Percentiles rank a stretch among this genome's conserved stretches.
phyloP scores from a whole-genome alignment of 2,797 vertebrate species.

The Propithecus deckenii region DNA sequence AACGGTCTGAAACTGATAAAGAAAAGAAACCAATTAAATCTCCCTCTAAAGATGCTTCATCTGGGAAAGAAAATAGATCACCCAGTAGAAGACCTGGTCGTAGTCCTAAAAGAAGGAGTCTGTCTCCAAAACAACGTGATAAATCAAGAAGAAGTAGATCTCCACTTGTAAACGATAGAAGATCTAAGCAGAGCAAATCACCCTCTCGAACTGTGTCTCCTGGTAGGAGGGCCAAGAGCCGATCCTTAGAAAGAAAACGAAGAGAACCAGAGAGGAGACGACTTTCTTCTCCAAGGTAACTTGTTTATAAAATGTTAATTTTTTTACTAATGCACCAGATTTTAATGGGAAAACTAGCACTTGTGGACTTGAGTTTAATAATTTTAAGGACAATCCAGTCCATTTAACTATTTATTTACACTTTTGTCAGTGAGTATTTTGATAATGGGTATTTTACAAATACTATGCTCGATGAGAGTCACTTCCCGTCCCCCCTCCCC shows the following conservation, averaged over 20 bases:
- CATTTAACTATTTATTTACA: neutral
- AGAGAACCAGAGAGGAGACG: conserved; percentile 92
- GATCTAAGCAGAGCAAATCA: conserved; percentile 92
- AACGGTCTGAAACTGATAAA: conserved; percentile 86
- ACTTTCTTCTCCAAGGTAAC: conserved; percentile 93
- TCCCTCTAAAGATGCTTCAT: conserved; percentile 96
- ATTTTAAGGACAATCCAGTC: neutral
- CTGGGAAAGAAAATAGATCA: conserved; percentile 97
- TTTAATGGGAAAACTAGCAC: conserved; percentile 14
- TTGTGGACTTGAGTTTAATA: neutral
- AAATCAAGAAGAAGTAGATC: conserved; percentile 86
- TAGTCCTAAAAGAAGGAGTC: conserved; percentile 91
- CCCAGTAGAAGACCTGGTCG: conserved; percentile 90
- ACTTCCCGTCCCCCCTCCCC: neutral
- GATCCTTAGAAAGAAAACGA: conserved; percentile 92
- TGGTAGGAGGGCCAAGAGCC: conserved; percentile 90
- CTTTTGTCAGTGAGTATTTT: neutral
- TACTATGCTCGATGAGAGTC: neutral
- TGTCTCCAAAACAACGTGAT: conserved; percentile 92
- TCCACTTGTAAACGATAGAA: conserved; percentile 88
- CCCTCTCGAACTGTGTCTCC: conserved; percentile 92
- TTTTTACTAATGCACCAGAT: neutral
- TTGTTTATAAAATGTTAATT: neutral
- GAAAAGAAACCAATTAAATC: conserved; percentile 96
- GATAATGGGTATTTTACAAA: neutral